Evolutionary conservation across 2,113 vertebrate species (phyloP).

Genomic region (Apaloderma vittatum): DNA sequence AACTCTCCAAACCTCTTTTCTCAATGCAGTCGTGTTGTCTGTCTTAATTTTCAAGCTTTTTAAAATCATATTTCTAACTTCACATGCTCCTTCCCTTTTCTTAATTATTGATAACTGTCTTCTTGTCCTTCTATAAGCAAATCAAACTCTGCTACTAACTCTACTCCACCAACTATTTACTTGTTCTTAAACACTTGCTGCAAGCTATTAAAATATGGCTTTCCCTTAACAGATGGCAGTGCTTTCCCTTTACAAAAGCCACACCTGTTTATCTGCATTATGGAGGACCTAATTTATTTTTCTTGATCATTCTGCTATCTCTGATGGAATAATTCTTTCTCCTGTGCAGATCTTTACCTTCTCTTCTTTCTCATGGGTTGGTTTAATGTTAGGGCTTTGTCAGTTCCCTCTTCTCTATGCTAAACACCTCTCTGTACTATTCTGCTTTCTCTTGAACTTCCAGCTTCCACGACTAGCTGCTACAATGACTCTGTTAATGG

Average conservation of each 20-base stretch:
- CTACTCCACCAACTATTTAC: background rate
- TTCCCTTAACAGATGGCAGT: background rate
- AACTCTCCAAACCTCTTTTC: background rate
- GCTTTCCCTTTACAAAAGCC: background rate
- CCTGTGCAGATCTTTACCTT: background rate
- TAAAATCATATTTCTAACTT: background rate
- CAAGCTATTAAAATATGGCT: background rate
- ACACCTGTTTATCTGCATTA: conserved; percentile 35
- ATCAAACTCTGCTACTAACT: background rate
- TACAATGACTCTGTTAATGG: background rate
- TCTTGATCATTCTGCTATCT: conserved; percentile 27
- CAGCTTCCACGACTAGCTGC: background rate
- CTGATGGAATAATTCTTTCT: conserved; percentile 54
- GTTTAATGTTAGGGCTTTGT: conserved; percentile 20
- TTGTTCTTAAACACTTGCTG: background rate
- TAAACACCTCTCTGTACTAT: background rate
- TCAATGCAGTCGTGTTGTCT: background rate
- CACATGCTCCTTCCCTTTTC: background rate
- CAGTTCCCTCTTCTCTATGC: background rate
- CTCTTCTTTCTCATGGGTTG: background rate
- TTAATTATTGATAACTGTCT: background rate
- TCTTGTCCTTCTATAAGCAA: background rate
- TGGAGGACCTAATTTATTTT: conserved; percentile 46
- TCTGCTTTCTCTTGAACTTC: background rate
- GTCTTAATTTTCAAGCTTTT: background rate